A percentile compares a stretch with the other conserved stretches of the same genome.
These are phyloP conservation scores for Harpagoxenus sublaevis DNA, from an alignment of 2,888 invertebrate genomes.

Conservation along the genomic window DNA sequence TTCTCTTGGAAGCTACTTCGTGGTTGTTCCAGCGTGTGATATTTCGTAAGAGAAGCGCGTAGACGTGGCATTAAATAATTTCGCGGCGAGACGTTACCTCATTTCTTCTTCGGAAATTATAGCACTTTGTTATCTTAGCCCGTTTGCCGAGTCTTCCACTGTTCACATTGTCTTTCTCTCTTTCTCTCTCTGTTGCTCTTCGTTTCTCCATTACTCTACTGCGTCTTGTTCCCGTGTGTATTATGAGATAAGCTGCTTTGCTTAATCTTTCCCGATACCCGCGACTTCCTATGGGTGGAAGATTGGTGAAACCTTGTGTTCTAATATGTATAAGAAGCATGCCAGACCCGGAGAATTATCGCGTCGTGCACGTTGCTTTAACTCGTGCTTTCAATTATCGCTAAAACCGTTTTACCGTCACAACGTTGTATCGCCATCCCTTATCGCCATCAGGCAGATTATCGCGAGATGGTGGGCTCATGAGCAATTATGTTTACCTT, in stretches of 20 bases:
- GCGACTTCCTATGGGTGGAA: constrained; percentile 48
- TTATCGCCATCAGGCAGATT: constrained; percentile 38
- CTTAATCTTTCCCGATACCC: constrained; percentile 69
- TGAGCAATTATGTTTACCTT: constrained; percentile 21
- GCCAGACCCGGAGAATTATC: constrained; percentile 3
- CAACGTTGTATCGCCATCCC: constrained; percentile 3
- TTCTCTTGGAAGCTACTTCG: neutral
- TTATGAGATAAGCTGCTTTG: constrained; percentile 68
- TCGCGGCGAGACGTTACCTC: neutral
- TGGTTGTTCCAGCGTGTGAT: neutral
- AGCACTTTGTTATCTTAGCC: neutral
- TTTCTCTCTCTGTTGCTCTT: neutral
- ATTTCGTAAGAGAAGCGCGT: neutral
- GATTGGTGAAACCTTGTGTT: constrained; percentile 59
- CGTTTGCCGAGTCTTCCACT: neutral
- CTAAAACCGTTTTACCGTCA: constrained; percentile 13
- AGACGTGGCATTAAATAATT: constrained; percentile 30
- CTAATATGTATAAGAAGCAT: constrained; percentile 41
- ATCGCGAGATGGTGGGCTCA: constrained; percentile 12
- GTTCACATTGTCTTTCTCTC: neutral
- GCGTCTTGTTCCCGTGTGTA: constrained; percentile 35
- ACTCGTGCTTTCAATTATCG: constrained; percentile 40
- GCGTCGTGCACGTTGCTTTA: constrained; percentile 15
- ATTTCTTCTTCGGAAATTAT: constrained; percentile 24
- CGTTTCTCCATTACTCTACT: neutral